Conservation (phyloP, 2,797 vertebrate genomes). For the Gallinago nigripennis region DNA sequence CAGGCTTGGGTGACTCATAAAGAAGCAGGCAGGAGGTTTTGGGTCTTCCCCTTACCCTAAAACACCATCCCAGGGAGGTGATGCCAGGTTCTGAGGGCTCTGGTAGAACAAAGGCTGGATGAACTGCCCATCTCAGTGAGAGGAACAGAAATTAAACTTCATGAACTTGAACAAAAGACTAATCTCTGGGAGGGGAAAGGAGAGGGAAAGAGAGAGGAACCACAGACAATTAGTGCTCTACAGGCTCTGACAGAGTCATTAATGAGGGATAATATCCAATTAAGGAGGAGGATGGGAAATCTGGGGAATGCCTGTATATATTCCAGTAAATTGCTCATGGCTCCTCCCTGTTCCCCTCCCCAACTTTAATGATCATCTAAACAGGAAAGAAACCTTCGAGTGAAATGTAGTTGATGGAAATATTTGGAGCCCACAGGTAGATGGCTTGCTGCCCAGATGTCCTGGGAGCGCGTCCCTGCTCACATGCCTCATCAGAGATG, state of each 20-base stretch:
- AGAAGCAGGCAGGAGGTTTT: not conserved
- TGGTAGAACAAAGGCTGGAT: slow-evolving; percentile 30
- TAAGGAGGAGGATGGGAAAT: slow-evolving; percentile 55
- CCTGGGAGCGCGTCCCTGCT: not conserved
- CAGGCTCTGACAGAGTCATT: slow-evolving; percentile 56
- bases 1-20: not conserved
- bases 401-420: slow-evolving; percentile 17
- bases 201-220: slow-evolving; percentile 37
- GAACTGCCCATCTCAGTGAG: not conserved
- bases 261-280: slow-evolving; percentile 63
- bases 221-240: slow-evolving; percentile 56
- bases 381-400: not conserved
- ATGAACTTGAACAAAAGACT: slow-evolving; percentile 67
- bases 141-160: slow-evolving; percentile 64
- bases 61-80: not conserved
- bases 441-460: slow-evolving; percentile 41
- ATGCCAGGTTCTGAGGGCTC: slow-evolving; percentile 7
- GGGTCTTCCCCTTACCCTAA: not conserved
- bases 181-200: slow-evolving; percentile 38
- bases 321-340: slow-evolving; percentile 30
- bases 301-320: slow-evolving; percentile 35
- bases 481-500: slow-evolving; percentile 25
- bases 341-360: slow-evolving; percentile 23
- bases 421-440: slow-evolving; percentile 35
- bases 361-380: not conserved